Percentiles rank a stretch among this genome's conserved stretches.
Evolutionary conservation across 1,140 invertebrate species (phyloP).

Genomic region (Drosophila kohkoa): DNA sequence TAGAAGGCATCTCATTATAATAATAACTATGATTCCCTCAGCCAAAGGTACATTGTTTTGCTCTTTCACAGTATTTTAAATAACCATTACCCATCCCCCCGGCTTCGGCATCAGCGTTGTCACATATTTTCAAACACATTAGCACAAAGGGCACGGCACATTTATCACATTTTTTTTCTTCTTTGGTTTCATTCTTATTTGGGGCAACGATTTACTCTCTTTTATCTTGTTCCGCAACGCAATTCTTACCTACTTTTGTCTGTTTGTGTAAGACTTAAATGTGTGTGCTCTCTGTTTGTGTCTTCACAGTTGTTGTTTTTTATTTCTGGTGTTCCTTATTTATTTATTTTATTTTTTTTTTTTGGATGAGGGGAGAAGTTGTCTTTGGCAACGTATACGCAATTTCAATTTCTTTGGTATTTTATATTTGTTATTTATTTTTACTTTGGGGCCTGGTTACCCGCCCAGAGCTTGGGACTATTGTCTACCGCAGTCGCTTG

Average conservation of each 20-base stretch:
- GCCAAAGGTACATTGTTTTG: constrained; percentile 13
- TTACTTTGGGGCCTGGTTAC: constrained; percentile 39
- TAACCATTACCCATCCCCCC: constrained; percentile 23
- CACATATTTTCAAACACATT: constrained; percentile 59
- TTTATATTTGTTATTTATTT: constrained; percentile 68
- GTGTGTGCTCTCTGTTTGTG: constrained; percentile 19
- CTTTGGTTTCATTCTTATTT: constrained; percentile 15
- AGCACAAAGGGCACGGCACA: constrained; percentile 61
- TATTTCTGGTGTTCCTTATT: not conserved
- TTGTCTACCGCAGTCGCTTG: constrained; percentile 48
- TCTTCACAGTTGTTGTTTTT: not conserved
- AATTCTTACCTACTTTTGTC: constrained; percentile 67
- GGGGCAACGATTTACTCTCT: constrained; percentile 38
- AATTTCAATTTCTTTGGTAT: constrained; percentile 76
- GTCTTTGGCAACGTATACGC: constrained; percentile 47
- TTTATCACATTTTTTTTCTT: constrained; percentile 60
- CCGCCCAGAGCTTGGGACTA: constrained; percentile 19
- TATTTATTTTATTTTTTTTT: too few species aligned
- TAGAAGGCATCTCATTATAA: not conserved
- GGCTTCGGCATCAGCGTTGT: not conserved
- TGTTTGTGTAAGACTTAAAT: constrained; percentile 61
- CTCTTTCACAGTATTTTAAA: constrained; percentile 40
- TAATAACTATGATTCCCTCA: not conserved
- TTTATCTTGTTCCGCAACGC: constrained; percentile 39
- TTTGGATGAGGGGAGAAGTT: constrained; percentile 4